Conservation (phyloP, 2,888 invertebrate species). For the Aporophyla nigra region DNA sequence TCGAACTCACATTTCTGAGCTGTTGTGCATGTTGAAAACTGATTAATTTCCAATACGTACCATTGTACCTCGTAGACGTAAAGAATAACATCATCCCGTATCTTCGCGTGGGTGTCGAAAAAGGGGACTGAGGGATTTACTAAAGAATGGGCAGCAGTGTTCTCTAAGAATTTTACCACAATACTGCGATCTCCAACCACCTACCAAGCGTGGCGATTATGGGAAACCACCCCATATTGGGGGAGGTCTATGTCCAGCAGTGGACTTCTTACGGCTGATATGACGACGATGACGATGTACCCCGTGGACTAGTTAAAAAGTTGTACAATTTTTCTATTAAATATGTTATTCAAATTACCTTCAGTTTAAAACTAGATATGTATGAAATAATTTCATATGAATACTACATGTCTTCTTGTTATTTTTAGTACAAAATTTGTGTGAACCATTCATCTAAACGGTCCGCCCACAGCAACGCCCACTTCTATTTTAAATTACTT, state of each 20-base stretch:
- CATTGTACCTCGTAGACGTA: too few relatives aligned
- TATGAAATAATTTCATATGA: neutral
- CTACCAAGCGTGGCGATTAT: too few relatives aligned
- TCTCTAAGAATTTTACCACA: too few relatives aligned
- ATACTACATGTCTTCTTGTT: neutral
- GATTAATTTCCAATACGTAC: neutral
- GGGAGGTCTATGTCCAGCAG: too few relatives aligned
- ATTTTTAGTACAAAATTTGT: constrained; percentile 17
- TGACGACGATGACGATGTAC: too few relatives aligned
- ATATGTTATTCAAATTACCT: neutral
- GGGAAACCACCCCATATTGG: too few relatives aligned
- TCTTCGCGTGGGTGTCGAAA: too few relatives aligned
- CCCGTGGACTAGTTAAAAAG: neutral
- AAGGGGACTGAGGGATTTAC: too few relatives aligned
- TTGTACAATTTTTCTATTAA: neutral
- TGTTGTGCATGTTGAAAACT: neutral
- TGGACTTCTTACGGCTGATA: too few relatives aligned
- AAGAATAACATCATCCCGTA: too few relatives aligned
- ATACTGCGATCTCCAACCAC: too few relatives aligned
- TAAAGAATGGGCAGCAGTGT: too few relatives aligned
- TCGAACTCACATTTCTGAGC: neutral
- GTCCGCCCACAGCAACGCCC: constrained; percentile 34
- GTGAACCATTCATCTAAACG: constrained; percentile 14
- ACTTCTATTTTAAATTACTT: constrained; percentile 49
- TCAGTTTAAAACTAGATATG: neutral